phyloP scores from a whole-genome alignment of 1,140 invertebrate genomes.

The Cryptotermes secundus region DNA sequence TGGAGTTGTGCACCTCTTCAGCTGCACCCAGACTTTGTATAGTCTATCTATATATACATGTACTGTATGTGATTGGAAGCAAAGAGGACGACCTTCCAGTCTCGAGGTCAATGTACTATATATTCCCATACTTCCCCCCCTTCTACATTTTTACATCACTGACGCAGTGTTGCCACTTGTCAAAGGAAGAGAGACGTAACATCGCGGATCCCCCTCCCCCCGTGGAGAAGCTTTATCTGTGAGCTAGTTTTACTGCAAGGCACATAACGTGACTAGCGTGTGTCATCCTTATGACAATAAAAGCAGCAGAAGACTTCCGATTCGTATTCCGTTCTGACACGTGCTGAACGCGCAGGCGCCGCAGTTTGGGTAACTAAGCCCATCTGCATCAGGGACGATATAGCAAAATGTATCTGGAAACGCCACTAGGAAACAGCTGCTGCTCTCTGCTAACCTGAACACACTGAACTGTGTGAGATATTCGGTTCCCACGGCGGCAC shows the following conservation, averaged over 20 bases:
- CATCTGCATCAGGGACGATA: too few relatives aligned
- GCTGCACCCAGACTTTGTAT: neutral
- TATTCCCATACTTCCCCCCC: slow-evolving; percentile 9
- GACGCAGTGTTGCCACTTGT: slow-evolving; percentile 13
- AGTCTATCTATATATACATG: slow-evolving; percentile 15
- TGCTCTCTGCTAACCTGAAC: too few relatives aligned
- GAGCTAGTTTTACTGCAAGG: neutral
- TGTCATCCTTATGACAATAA: neutral
- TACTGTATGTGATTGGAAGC: slow-evolving; percentile 16
- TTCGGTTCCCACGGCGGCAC: too few relatives aligned
- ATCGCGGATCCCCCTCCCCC: neutral
- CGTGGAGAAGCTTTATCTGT: neutral
- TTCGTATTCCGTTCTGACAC: neutral
- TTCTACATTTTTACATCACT: neutral
- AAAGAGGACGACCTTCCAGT: neutral
- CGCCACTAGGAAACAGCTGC: too few relatives aligned
- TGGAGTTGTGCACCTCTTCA: neutral
- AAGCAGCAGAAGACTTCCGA: neutral
- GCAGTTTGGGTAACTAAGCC: too few relatives aligned
- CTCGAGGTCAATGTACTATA: neutral
- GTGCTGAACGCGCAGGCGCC: too few relatives aligned
- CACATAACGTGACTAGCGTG: neutral
- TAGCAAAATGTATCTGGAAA: too few relatives aligned
- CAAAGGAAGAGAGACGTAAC: neutral
- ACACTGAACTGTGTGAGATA: too few relatives aligned